Percentiles rank a stretch among this genome's conserved stretches.
Conservation (phyloP, 1,140 invertebrate species). For the Lutraria rhynchaena region DNA sequence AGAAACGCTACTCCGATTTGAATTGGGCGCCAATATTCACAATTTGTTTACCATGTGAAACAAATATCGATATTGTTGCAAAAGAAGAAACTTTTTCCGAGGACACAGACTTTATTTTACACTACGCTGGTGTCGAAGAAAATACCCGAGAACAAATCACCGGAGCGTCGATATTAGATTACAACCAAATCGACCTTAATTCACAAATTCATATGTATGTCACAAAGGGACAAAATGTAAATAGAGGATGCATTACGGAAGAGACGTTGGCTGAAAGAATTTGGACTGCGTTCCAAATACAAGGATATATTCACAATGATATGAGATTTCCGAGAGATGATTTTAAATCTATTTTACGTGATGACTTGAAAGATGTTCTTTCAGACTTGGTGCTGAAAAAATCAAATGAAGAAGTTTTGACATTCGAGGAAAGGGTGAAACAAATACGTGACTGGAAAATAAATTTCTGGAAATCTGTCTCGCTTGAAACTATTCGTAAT, state of each 20-base stretch:
- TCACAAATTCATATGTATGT: neutral
- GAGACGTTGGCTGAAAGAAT: neutral
- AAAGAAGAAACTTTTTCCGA: constrained; percentile 6
- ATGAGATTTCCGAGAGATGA: neutral
- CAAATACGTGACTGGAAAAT: neutral
- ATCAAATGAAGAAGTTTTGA: neutral
- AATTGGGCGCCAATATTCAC: constrained; percentile 26
- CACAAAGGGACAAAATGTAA: neutral
- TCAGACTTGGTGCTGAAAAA: neutral
- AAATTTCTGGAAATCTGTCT: neutral
- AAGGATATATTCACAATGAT: constrained; percentile 12
- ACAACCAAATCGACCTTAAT: neutral
- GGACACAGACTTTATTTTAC: constrained; percentile 10
- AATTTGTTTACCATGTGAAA: constrained; percentile 11
- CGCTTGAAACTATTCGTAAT: neutral
- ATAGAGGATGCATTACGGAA: neutral
- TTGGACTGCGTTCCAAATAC: constrained; percentile 6
- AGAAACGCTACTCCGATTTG: neutral
- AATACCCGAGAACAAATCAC: neutral
- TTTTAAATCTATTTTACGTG: neutral
- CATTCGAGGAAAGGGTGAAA: neutral
- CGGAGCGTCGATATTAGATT: neutral
- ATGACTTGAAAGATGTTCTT: neutral
- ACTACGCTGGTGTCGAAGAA: neutral
- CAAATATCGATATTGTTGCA: constrained; percentile 13